These are phyloP conservation scores for Esperia sulphurella DNA, from an alignment of 2,888 invertebrate species.

Conservation along the genomic window DNA sequence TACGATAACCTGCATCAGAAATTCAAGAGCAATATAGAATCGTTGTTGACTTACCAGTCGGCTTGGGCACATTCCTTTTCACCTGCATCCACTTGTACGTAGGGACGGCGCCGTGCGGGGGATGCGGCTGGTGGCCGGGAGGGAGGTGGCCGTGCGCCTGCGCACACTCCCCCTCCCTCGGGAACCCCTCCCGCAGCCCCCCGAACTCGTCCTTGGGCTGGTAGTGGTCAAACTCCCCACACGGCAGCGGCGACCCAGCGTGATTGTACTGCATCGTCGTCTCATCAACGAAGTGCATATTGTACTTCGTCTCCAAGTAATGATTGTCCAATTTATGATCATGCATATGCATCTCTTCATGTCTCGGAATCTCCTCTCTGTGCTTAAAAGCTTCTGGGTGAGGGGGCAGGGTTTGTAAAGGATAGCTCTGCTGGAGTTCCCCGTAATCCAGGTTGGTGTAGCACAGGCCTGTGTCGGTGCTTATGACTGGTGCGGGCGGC, in stretches of 20 bases:
- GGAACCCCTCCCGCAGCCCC: slow-evolving; percentile 58
- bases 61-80: slow-evolving; percentile 97
- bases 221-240: slow-evolving; percentile 80
- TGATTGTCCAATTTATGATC: slow-evolving; percentile 71
- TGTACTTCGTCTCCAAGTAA: slow-evolving; percentile 75
- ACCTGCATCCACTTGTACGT: slow-evolving; percentile 99
- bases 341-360: slow-evolving; percentile 62
- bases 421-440: slow-evolving; percentile 66
- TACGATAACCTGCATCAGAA: too few relatives aligned
- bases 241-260: slow-evolving; percentile 67
- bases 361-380: slow-evolving; percentile 79
- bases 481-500: slow-evolving; percentile 84
- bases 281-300: slow-evolving; percentile 73
- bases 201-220: slow-evolving; percentile 82
- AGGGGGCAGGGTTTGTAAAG: slow-evolving; percentile 76
- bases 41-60: slow-evolving; percentile 90
- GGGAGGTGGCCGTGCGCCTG: slow-evolving; percentile 50
- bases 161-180: slow-evolving; percentile 50
- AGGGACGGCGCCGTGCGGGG: slow-evolving; percentile 84
- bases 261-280: slow-evolving; percentile 62
- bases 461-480: slow-evolving; percentile 91
- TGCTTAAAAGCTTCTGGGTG: slow-evolving; percentile 74
- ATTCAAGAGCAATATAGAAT: too few relatives aligned
- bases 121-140: slow-evolving; percentile 50
- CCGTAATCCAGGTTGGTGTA: slow-evolving; percentile 94